Evolutionary conservation across 2,113 vertebrate genomes (phyloP).

Genomic region (Falcunculus frontatus): DNA sequence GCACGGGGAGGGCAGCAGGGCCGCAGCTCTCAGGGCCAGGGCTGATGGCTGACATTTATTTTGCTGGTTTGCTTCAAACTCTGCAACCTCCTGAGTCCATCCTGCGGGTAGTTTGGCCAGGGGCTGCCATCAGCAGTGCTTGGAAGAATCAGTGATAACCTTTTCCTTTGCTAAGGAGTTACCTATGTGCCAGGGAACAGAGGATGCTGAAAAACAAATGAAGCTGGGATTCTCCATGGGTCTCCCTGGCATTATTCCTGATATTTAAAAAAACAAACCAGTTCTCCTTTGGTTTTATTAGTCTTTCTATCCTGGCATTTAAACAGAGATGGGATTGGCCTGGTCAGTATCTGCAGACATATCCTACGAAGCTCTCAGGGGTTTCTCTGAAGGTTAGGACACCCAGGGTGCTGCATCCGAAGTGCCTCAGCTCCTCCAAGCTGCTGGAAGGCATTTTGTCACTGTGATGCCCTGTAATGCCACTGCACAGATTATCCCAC

Average conservation of each 20-base stretch:
- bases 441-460: neutral
- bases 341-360: neutral
- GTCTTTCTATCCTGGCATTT: slow-evolving; percentile 32
- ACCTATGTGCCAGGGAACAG: neutral
- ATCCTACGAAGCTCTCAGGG: neutral
- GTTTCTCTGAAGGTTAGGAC: neutral
- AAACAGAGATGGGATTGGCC: neutral
- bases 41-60: slow-evolving; percentile 14
- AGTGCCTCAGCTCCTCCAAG: neutral
- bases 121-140: neutral
- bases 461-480: rapidly evolving
- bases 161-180: neutral
- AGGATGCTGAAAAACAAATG: slow-evolving; percentile 25
- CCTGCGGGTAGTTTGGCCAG: rapidly evolving
- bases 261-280: neutral
- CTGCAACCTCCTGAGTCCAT: neutral
- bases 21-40: neutral
- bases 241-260: slow-evolving; percentile 32
- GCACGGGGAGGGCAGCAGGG: neutral
- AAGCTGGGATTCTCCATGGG: neutral
- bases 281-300: neutral
- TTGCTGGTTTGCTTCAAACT: neutral
- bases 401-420: neutral
- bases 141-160: neutral
- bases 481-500: neutral